Percentiles rank a stretch among this genome's conserved stretches.
Conservation (phyloP, 2,888 invertebrate genomes). For the Nemoura dubitans region DNA sequence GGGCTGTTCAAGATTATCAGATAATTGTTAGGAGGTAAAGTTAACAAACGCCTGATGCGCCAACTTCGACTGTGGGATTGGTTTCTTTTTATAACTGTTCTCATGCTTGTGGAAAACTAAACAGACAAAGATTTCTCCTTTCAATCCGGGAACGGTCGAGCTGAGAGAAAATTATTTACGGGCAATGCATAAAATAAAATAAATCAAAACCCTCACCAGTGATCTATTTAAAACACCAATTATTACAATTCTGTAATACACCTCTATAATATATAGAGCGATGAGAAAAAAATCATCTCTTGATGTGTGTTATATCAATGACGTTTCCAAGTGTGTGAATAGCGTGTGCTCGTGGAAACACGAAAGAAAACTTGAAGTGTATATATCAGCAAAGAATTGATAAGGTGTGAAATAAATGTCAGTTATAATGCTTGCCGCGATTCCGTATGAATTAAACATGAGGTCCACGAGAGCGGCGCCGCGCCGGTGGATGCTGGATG, state of each 20-base stretch:
- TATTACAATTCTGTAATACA: too few species aligned
- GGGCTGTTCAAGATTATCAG: not conserved
- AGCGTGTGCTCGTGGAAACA: not conserved
- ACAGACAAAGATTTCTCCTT: too few species aligned
- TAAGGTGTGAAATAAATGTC: conserved; percentile 41
- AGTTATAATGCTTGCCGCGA: conserved; percentile 21
- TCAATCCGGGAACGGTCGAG: too few species aligned
- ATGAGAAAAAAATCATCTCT: not conserved
- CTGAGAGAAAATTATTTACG: too few species aligned
- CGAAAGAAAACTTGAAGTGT: not conserved
- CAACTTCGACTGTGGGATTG: not conserved
- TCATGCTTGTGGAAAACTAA: too few species aligned
- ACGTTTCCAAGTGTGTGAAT: too few species aligned
- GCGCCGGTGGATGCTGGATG: too few species aligned
- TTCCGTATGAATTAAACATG: conserved; percentile 36
- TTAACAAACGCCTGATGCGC: not conserved
- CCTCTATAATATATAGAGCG: too few species aligned
- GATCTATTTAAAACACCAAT: too few species aligned
- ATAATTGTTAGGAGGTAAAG: not conserved
- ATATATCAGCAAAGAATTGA: conserved; percentile 33
- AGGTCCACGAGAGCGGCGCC: not conserved
- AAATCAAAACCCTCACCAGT: too few species aligned
- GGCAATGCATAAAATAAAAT: too few species aligned
- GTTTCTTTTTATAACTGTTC: too few species aligned
- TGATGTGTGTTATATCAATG: not conserved